Conservation (phyloP, 2,797 vertebrate genomes). For the Prunella strophiata region DNA sequence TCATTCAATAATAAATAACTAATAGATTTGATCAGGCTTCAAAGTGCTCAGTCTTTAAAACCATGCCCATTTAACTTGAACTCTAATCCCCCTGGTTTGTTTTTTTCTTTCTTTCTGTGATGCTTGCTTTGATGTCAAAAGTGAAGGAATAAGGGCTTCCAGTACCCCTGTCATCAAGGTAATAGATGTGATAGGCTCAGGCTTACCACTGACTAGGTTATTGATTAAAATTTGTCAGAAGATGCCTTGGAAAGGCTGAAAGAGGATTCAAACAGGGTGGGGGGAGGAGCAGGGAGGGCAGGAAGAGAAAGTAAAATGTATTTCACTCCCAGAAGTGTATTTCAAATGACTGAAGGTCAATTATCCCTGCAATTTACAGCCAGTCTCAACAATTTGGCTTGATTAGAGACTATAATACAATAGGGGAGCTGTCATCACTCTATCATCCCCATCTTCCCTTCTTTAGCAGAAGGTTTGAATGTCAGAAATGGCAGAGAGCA, state of each 20-base stretch:
- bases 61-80: not conserved
- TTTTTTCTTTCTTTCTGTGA: not conserved
- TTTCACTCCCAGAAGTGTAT: slow-evolving; percentile 15
- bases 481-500: not conserved
- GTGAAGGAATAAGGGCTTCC: not conserved
- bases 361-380: slow-evolving; percentile 28
- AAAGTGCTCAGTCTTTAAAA: not conserved
- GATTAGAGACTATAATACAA: slow-evolving; percentile 43
- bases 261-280: not conserved
- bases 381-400: slow-evolving; percentile 18
- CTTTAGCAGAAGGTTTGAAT: not conserved
- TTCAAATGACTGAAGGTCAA: slow-evolving; percentile 29
- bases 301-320: not conserved
- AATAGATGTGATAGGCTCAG: slow-evolving; percentile 30
- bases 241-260: slow-evolving; percentile 9
- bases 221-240: slow-evolving; percentile 52
- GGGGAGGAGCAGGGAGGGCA: rapidly evolving
- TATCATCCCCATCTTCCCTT: not conserved
- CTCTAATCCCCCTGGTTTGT: not conserved
- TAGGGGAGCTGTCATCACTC: not conserved
- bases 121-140: slow-evolving; percentile 9
- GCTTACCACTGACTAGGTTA: slow-evolving; percentile 48
- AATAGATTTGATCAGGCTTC: slow-evolving; percentile 11
- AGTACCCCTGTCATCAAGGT: slow-evolving; percentile 4
- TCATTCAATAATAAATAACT: not conserved